These are phyloP conservation scores for Coregonus sp. DNA, from an alignment of 2,797 vertebrate genomes.

Conservation along the genomic window DNA sequence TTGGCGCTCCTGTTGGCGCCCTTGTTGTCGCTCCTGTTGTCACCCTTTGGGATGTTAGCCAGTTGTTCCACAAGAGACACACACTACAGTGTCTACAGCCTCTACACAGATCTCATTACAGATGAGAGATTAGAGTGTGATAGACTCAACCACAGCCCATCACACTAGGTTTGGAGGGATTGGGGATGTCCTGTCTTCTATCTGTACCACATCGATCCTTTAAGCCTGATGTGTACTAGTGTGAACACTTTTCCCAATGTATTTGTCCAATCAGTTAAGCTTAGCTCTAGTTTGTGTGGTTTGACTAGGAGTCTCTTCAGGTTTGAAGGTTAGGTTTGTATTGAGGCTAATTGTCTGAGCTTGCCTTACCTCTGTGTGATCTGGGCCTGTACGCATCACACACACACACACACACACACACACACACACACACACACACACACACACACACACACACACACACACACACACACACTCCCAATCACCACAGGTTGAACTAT, in stretches of 20 bases:
- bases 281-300: neutral
- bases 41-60: neutral
- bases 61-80: neutral
- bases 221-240: neutral
- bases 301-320: neutral
- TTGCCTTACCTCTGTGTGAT: neutral
- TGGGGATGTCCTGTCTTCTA: slow-evolving; percentile 7
- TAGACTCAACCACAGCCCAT: slow-evolving; percentile 8
- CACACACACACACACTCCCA: neutral
- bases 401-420: too few species aligned
- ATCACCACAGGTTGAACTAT: slow-evolving; percentile 41
- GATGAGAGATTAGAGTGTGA: slow-evolving; percentile 10
- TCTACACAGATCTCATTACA: neutral
- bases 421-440: neutral
- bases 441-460: slow-evolving; percentile 18
- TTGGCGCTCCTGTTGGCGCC: accelerated
- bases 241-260: neutral
- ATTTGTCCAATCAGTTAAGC: neutral
- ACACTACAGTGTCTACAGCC: neutral
- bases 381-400: too few species aligned
- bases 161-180: neutral
- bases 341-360: too few species aligned
- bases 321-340: neutral
- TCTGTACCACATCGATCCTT: slow-evolving; percentile 7
- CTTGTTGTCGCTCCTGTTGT: neutral